These are phyloP conservation scores for Vesta saturnalis DNA, from an alignment of 2,888 invertebrate genomes.

Conservation along the genomic window DNA sequence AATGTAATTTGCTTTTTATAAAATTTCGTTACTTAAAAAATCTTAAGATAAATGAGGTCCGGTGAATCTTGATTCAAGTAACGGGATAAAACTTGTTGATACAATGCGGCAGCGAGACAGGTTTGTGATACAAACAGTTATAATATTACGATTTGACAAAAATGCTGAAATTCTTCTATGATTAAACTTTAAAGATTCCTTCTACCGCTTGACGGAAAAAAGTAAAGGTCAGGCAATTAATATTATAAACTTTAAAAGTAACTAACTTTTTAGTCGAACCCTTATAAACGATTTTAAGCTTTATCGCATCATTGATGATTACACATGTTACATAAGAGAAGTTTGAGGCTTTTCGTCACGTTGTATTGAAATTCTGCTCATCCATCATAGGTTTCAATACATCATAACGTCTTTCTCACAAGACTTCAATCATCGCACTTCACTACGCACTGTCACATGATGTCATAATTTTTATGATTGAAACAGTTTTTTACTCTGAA, in stretches of 20 bases:
- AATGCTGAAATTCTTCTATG: conserved; percentile 12
- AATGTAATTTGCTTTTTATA: no score
- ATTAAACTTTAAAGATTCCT: conserved; percentile 4
- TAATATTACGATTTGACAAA: conserved; percentile 14
- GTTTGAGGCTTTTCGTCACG: conserved; percentile 21
- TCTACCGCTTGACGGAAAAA: not conserved
- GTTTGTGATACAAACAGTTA: conserved; percentile 14
- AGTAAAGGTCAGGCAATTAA: not conserved
- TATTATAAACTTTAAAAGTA: not conserved
- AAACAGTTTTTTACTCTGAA: not conserved
- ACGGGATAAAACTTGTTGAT: conserved; percentile 14
- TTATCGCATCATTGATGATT: conserved; percentile 33
- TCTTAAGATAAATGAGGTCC: not conserved
- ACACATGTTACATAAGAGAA: conserved; percentile 27
- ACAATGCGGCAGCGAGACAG: conserved; percentile 9
- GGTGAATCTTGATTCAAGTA: conserved; percentile 3
- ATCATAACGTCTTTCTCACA: conserved; percentile 35
- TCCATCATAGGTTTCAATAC: conserved; percentile 47
- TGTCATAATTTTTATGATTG: conserved; percentile 33
- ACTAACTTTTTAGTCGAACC: not conserved
- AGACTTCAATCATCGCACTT: conserved; percentile 34
- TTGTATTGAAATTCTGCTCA: conserved; percentile 40
- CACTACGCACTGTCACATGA: conserved; percentile 36
- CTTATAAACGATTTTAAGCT: not conserved
- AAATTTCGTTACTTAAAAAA: not conserved